These are phyloP conservation scores for Ctena decussata DNA, from an alignment of 2,888 invertebrate species.

Conservation along the genomic window DNA sequence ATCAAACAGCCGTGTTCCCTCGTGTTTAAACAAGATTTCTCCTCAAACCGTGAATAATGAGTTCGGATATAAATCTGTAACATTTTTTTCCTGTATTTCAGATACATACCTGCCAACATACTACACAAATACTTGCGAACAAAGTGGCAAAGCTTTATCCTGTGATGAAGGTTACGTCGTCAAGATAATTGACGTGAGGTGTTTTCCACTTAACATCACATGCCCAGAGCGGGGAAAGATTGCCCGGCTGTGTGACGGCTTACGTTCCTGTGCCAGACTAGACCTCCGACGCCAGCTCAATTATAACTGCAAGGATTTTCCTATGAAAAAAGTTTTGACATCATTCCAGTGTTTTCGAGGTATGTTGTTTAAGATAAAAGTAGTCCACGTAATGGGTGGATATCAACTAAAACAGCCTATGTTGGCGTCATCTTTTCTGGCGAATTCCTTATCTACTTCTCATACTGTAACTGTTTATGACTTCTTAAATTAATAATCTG, in stretches of 20 bases:
- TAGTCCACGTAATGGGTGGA: no score
- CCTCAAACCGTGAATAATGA: no score
- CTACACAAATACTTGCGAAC: slow-evolving; percentile 54
- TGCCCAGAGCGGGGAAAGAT: slow-evolving; percentile 63
- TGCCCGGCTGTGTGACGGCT: slow-evolving; percentile 65
- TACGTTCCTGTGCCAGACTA: slow-evolving; percentile 65
- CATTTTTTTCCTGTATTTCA: slow-evolving; percentile 9
- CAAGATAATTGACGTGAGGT: slow-evolving; percentile 58
- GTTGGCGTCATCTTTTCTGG: no score
- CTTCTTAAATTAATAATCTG: no score
- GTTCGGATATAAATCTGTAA: background rate
- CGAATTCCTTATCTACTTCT: no score
- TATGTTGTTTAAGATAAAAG: no score
- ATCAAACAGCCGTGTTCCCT: no score
- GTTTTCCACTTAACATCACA: slow-evolving; percentile 64
- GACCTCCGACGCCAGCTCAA: slow-evolving; percentile 67
- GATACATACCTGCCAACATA: slow-evolving; percentile 36
- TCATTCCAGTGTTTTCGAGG: slow-evolving; percentile 68
- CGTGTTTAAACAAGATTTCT: no score
- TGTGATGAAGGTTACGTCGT: slow-evolving; percentile 61
- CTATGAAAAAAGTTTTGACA: slow-evolving; percentile 55
- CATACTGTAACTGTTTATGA: no score
- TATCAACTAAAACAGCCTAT: no score
- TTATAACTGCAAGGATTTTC: slow-evolving; percentile 62
- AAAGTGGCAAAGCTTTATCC: slow-evolving; percentile 41